These are phyloP conservation scores for Psittacula echo DNA, from an alignment of 2,797 vertebrate species.

Conservation along the genomic window DNA sequence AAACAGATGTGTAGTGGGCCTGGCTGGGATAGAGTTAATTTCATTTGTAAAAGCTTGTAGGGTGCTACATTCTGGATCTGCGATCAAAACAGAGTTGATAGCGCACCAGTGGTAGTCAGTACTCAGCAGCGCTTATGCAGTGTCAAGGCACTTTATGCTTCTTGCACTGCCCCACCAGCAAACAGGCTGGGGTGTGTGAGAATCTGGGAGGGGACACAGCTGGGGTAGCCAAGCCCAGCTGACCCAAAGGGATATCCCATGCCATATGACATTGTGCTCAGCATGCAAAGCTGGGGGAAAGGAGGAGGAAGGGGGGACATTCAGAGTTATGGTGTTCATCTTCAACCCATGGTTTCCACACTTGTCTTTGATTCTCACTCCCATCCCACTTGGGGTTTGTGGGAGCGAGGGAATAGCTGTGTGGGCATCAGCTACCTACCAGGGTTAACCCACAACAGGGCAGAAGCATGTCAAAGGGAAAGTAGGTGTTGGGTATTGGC, in stretches of 20 bases:
- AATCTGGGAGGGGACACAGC: background rate
- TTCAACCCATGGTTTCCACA: background rate
- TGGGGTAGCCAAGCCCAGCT: background rate
- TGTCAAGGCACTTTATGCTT: background rate
- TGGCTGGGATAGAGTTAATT: background rate
- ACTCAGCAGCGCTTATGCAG: background rate
- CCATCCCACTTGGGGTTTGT: background rate
- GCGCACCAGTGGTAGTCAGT: accelerated
- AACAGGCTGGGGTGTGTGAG: background rate
- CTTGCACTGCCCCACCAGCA: accelerated
- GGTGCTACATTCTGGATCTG: background rate
- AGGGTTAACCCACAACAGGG: background rate
- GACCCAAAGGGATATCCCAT: background rate
- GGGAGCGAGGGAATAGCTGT: background rate
- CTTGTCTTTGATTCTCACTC: background rate
- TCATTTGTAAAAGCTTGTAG: background rate
- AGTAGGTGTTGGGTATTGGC: background rate
- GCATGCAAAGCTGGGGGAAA: background rate
- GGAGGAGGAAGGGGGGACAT: background rate
- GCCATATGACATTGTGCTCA: background rate
- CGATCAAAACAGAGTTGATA: background rate
- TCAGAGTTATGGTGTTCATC: background rate
- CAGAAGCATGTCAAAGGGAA: background rate
- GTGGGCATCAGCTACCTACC: background rate
- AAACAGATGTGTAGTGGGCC: background rate